Conservation (phyloP, 2,797 vertebrate species). For the Pseudochaenichthys georgianus region DNA sequence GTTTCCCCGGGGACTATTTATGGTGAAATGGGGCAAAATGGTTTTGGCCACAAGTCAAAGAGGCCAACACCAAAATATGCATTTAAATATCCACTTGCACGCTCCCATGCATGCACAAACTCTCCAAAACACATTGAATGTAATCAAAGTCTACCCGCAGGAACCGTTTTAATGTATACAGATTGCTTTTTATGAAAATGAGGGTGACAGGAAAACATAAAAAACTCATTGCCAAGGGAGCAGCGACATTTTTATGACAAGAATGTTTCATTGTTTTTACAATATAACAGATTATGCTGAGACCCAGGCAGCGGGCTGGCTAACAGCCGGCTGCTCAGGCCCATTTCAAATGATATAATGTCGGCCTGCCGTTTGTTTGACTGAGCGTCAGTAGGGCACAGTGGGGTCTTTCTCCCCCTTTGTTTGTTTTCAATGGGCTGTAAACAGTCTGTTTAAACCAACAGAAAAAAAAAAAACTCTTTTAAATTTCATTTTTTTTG, state of each 20-base stretch:
- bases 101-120: conserved; percentile 7
- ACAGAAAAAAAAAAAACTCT: conserved; percentile 60
- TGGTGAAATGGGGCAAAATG: conserved; percentile 47
- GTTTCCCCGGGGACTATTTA: conserved; percentile 44
- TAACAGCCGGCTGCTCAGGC: conserved; percentile 49
- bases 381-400: conserved; percentile 63
- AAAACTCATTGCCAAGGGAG: conserved; percentile 24
- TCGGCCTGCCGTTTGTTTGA: conserved; percentile 61
- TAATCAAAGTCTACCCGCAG: conserved; percentile 22
- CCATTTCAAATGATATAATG: conserved; percentile 64
- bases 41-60: conserved; percentile 41
- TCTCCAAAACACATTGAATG: neutral
- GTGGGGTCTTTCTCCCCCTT: conserved; percentile 65
- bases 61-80: conserved; percentile 15
- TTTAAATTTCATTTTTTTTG: conserved; percentile 61
- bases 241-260: conserved; percentile 53
- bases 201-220: conserved; percentile 29
- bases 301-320: conserved; percentile 38
- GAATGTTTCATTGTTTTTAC: conserved; percentile 73
- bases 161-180: conserved; percentile 29
- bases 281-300: conserved; percentile 64
- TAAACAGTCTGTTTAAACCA: conserved; percentile 78
- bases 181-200: conserved; percentile 41
- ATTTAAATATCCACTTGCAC: conserved; percentile 22
- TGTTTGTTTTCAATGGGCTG: conserved; percentile 77